phyloP scores from a whole-genome alignment of 2,113 vertebrate species.

The Hystrix cristata region DNA sequence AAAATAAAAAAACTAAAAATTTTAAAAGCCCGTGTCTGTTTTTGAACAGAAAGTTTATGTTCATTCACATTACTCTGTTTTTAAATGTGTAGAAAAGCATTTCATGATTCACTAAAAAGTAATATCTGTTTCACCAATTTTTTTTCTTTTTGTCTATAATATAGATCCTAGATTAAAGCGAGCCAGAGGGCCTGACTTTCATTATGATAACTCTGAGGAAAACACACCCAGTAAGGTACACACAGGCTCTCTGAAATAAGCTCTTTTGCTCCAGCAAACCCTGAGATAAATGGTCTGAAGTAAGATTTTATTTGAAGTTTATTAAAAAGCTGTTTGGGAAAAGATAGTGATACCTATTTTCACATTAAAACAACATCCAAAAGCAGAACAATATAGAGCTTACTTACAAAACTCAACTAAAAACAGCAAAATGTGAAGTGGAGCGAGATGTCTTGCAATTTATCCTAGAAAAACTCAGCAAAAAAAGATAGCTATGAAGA shows the following conservation, averaged over 20 bases:
- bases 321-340: background rate
- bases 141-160: background rate
- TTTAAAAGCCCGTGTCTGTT: background rate
- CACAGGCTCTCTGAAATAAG: background rate
- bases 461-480: background rate
- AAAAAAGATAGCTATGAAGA: background rate
- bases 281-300: background rate
- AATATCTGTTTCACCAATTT: background rate
- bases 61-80: background rate
- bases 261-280: background rate
- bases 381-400: background rate
- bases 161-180: background rate
- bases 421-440: background rate
- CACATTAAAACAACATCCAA: background rate
- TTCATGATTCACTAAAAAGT: background rate
- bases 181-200: background rate
- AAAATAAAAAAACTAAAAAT: background rate
- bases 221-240: background rate
- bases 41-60: background rate
- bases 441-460: background rate
- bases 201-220: background rate
- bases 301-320: background rate
- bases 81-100: background rate
- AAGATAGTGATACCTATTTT: background rate
- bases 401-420: background rate